These are phyloP conservation scores for Hydrocynus forskahlii DNA, from an alignment of 2,797 vertebrate genomes.

Conservation along the genomic window DNA sequence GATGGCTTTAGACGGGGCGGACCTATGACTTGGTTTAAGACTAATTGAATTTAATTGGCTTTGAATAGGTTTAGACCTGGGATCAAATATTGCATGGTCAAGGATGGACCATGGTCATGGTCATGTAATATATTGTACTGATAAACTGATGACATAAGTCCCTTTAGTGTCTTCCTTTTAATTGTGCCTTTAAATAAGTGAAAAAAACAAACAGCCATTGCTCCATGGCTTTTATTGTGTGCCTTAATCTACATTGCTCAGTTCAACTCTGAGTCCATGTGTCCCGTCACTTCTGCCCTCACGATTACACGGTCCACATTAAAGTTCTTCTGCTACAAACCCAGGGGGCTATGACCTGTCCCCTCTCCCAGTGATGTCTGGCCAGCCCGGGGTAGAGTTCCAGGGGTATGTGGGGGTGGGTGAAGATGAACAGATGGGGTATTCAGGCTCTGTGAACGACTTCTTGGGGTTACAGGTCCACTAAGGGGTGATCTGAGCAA, in stretches of 20 bases:
- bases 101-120: background rate
- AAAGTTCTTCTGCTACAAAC: slow-evolving; percentile 49
- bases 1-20: background rate
- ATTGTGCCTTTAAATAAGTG: slow-evolving; percentile 36
- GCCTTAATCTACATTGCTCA: slow-evolving; percentile 21
- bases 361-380: slow-evolving; percentile 28
- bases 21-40: background rate
- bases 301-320: slow-evolving; percentile 3
- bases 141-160: slow-evolving; percentile 27
- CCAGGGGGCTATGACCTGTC: slow-evolving; percentile 30
- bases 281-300: slow-evolving; percentile 37
- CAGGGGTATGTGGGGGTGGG: slow-evolving; percentile 53
- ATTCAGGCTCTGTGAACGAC: slow-evolving; percentile 63
- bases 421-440: slow-evolving; percentile 41
- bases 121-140: background rate
- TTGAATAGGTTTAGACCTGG: background rate
- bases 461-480: slow-evolving; percentile 53
- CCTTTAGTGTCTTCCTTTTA: slow-evolving; percentile 43
- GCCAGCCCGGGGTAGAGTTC: slow-evolving; percentile 63
- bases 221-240: slow-evolving; percentile 34
- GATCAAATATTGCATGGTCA: background rate
- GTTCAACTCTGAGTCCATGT: slow-evolving; percentile 28
- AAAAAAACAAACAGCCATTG: slow-evolving; percentile 28
- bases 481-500: slow-evolving; percentile 58
- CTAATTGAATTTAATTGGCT: background rate